A percentile compares a stretch with the other conserved stretches of the same genome.
Conservation (phyloP, 2,113 vertebrate species). For the Thalassoma bifasciatum region DNA sequence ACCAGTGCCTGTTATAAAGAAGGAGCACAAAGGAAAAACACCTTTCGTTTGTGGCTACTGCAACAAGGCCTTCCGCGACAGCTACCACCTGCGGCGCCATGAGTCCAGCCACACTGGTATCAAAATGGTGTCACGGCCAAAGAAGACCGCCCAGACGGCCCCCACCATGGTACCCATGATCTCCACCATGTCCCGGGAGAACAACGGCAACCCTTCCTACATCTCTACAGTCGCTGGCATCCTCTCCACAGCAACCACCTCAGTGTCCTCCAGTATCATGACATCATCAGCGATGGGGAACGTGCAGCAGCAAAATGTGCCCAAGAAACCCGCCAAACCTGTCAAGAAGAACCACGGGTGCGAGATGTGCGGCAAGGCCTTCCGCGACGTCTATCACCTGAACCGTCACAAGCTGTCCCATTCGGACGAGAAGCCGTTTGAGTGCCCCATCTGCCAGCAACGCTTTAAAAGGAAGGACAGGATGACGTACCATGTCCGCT, state of each 20-base stretch:
- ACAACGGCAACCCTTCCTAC: slow-evolving; percentile 90
- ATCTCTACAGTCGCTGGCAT: slow-evolving; percentile 96
- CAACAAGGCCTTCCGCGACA: slow-evolving; percentile 99
- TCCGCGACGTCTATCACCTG: slow-evolving; percentile 99
- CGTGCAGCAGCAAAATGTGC: slow-evolving; percentile 83
- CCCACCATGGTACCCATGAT: slow-evolving; percentile 94
- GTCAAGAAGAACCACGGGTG: slow-evolving; percentile 99
- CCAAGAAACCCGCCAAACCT: slow-evolving; percentile 96
- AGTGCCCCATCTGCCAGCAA: slow-evolving; percentile 98
- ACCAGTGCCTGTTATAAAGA: slow-evolving; percentile 92
- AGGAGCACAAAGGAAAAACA: slow-evolving; percentile 97
- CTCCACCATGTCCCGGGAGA: slow-evolving; percentile 92
- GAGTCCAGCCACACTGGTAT: slow-evolving; percentile 99
- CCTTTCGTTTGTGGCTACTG: slow-evolving; percentile 98
- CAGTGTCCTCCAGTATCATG: slow-evolving; percentile 89
- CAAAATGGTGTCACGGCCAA: slow-evolving; percentile 98
- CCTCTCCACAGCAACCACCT: slow-evolving; percentile 95
- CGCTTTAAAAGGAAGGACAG: slow-evolving; percentile 99
- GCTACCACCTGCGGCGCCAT: slow-evolving; percentile 98
- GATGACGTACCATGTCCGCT: slow-evolving; percentile 99
- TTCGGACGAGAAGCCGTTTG: slow-evolving; percentile 97
- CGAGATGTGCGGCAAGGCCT: slow-evolving; percentile 99
- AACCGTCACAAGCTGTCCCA: slow-evolving; percentile 99
- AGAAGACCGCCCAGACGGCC: slow-evolving; percentile 94
- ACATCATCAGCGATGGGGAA: slow-evolving; percentile 75